Conservation (phyloP, 2,113 vertebrate genomes). For the Aspidoscelis tigris region DNA sequence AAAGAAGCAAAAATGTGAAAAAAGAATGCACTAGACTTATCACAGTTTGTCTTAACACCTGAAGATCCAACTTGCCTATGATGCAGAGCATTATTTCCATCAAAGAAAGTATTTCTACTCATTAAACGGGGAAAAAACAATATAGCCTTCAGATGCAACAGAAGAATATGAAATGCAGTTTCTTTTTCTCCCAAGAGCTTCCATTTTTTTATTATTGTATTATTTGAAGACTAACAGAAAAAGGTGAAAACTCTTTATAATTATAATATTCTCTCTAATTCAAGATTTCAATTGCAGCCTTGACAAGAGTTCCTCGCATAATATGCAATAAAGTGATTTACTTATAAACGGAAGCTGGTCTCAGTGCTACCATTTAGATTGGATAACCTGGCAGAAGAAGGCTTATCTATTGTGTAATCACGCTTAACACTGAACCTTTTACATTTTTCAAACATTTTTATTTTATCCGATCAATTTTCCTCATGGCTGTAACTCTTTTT, state of each 20-base stretch:
- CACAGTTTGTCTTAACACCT: background rate
- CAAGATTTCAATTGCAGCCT: background rate
- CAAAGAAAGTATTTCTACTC: slow-evolving; percentile 8
- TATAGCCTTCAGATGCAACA: background rate
- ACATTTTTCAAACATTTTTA: no score
- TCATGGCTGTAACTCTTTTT: no score
- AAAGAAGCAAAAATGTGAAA: background rate
- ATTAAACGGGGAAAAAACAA: background rate
- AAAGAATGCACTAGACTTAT: background rate
- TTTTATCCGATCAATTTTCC: no score
- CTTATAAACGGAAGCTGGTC: background rate
- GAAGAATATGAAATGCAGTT: background rate
- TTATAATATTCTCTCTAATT: background rate
- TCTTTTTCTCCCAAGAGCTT: background rate
- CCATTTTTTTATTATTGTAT: background rate
- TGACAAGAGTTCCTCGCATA: background rate
- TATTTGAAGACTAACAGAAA: background rate
- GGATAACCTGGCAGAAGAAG: background rate
- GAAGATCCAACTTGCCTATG: background rate
- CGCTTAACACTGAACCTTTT: no score
- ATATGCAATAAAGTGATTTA: background rate
- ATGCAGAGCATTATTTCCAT: background rate
- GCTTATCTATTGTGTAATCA: no score
- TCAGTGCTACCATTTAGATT: background rate
- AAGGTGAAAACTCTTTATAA: background rate